Conservation (phyloP, 2,888 invertebrate genomes). For the Eupeodes latifasciatus region DNA sequence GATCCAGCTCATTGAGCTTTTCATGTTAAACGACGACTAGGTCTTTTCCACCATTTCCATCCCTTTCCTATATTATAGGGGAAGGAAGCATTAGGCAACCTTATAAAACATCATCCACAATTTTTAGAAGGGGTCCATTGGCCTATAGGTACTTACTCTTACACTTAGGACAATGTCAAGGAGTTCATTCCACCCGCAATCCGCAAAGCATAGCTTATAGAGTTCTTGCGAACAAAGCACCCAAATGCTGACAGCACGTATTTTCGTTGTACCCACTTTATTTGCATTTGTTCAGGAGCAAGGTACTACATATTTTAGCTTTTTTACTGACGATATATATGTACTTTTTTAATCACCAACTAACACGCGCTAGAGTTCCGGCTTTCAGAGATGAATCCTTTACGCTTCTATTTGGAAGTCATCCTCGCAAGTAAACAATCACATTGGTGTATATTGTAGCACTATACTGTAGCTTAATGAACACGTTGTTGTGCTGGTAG, state of each 20-base stretch:
- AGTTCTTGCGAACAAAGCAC: slow-evolving; percentile 14
- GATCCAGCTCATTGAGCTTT: slow-evolving; percentile 64
- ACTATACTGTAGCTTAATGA: slow-evolving; percentile 63
- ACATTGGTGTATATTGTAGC: slow-evolving; percentile 21
- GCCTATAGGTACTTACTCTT: slow-evolving; percentile 22
- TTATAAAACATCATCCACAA: slow-evolving; percentile 17
- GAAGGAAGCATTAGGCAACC: slow-evolving; percentile 33
- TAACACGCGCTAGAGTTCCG: slow-evolving; percentile 24
- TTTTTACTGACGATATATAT: neutral
- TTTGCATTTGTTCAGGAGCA: slow-evolving; percentile 17
- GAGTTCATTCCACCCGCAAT: slow-evolving; percentile 72
- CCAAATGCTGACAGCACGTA: slow-evolving; percentile 64
- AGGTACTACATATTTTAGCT: too few relatives aligned
- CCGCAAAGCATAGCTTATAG: neutral
- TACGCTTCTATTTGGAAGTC: slow-evolving; percentile 54
- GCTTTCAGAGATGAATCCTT: slow-evolving; percentile 56
- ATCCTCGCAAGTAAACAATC: slow-evolving; percentile 65
- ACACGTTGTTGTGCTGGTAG: slow-evolving; percentile 63
- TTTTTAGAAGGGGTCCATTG: slow-evolving; percentile 14
- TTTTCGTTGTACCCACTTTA: slow-evolving; percentile 59
- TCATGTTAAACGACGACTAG: slow-evolving; percentile 2
- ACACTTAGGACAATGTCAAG: slow-evolving; percentile 70
- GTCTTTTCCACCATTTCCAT: neutral
- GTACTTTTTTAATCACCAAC: slow-evolving; percentile 44
- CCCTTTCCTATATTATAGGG: neutral